Evolutionary conservation across 2,797 vertebrate genomes (phyloP), one percentile per base, ranked within the genome.

Genomic region (Hozukius guyotensis): DNA sequence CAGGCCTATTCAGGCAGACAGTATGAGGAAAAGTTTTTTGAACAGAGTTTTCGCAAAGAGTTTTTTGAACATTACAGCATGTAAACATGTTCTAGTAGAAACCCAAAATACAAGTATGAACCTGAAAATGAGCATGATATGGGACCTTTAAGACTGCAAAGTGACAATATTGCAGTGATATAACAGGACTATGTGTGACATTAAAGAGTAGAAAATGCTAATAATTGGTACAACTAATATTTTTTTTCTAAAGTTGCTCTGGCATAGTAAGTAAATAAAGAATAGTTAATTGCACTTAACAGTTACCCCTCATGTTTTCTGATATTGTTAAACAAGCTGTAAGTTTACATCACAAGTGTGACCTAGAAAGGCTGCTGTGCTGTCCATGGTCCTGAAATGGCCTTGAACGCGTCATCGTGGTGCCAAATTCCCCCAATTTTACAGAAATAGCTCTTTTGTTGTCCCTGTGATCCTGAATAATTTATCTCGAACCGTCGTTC

Each of bases 401-500:
- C 20, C 25, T 13, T 4, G 4, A 4, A 12, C 27, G 14, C 59
- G 9, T 82, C 73, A 49, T 22, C 27, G 2, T 75, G 84, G 69
- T 66, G 55, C 71, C 61, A 55, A 69, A 87, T 71, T 63, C 62
- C 32, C 63, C 32, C 63, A 60, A 0, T 74, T 85, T 92, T 78
- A 88, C 87, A 86, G 85, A 87, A 93, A 93, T 92, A 86, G 84
- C 77, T 82, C 82, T 71, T 88, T 75, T 88, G 83, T 88, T 88
- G 82, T 88, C 87, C 71, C 82, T 83, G 65, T 81, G 75, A 87
- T 88, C 74, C 57, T 96, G 94, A 94, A 96, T 95, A 88, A 95
- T 96, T 89, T 87, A 94, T 93, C 67, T 89, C 32, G 2, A 68
- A 38, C 42, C 84, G 75, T 82, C 75, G 63, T 75, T 81, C 70